Conservation (phyloP, 2,888 invertebrate genomes). For the Leptinotarsa juncta region DNA sequence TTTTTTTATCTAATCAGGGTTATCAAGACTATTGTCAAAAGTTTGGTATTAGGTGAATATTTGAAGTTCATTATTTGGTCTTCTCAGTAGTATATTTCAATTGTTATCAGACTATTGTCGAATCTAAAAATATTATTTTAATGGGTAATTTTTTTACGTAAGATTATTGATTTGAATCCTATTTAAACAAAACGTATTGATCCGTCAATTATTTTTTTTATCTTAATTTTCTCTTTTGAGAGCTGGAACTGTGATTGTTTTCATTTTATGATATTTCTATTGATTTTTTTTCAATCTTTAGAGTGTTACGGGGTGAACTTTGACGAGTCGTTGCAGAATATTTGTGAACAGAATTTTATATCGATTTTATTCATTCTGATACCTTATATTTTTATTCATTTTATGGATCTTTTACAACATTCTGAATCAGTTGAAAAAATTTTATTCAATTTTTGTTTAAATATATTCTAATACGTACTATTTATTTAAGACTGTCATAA, state of each 20-base stretch:
- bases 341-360: conserved; percentile 2
- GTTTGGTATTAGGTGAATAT: not conserved
- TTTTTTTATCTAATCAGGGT: not conserved
- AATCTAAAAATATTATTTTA: too few species aligned
- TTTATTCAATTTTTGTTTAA: not conserved
- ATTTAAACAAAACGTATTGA: not conserved
- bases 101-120: too few species aligned
- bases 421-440: not conserved
- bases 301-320: not conserved
- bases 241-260: conserved; percentile 48
- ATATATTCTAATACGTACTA: conserved; percentile 38
- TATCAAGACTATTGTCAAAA: not conserved
- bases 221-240: conserved; percentile 24
- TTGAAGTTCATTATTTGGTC: too few species aligned
- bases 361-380: conserved; percentile 1
- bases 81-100: too few species aligned
- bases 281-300: not conserved
- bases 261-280: conserved; percentile 23
- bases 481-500: conserved; percentile 42
- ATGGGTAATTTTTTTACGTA: not conserved
- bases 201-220: not conserved
- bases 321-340: not conserved
- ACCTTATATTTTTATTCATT: not conserved
- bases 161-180: not conserved
- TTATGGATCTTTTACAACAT: not conserved